Conservation (phyloP, 2,888 invertebrate species). For the Ichneumoninae sp. region DNA sequence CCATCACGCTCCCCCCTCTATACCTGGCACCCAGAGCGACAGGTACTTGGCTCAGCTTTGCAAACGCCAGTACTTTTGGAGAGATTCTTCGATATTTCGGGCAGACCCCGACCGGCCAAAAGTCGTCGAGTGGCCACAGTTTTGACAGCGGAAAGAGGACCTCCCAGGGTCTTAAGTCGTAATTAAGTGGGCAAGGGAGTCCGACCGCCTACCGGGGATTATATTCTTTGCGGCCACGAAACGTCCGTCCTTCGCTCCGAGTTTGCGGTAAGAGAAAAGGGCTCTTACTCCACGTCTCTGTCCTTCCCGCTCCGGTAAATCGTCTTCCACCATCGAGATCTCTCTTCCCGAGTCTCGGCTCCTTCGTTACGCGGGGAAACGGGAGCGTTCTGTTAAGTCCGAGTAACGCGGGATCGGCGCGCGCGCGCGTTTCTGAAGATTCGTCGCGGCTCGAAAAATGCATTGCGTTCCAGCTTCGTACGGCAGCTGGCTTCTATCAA, state of each 20-base stretch:
- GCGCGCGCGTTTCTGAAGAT: constrained; percentile 46
- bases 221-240: constrained; percentile 43
- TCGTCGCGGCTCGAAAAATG: constrained; percentile 65
- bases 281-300: constrained; percentile 17
- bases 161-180: constrained; percentile 72
- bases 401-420: constrained; percentile 40
- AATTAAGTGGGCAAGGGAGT: constrained; percentile 73
- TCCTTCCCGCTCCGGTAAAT: neutral
- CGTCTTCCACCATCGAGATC: constrained; percentile 10
- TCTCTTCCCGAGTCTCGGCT: neutral
- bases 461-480: constrained; percentile 54
- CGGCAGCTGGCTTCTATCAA: constrained; percentile 69
- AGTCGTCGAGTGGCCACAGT: constrained; percentile 68
- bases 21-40: constrained; percentile 7
- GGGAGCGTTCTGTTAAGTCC: constrained; percentile 33
- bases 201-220: constrained; percentile 66
- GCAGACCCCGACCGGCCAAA: constrained; percentile 57
- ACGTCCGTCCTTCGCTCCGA: constrained; percentile 19
- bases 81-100: constrained; percentile 64
- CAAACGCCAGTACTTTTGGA: constrained; percentile 29
- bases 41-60: constrained; percentile 60
- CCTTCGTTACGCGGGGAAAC: constrained; percentile 17
- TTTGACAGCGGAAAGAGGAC: constrained; percentile 73
- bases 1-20: constrained; percentile 8
- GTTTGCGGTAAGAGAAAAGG: constrained; percentile 45